Evolutionary conservation across 2,888 invertebrate species (phyloP).

Genomic region (Abrostola triplasia): DNA sequence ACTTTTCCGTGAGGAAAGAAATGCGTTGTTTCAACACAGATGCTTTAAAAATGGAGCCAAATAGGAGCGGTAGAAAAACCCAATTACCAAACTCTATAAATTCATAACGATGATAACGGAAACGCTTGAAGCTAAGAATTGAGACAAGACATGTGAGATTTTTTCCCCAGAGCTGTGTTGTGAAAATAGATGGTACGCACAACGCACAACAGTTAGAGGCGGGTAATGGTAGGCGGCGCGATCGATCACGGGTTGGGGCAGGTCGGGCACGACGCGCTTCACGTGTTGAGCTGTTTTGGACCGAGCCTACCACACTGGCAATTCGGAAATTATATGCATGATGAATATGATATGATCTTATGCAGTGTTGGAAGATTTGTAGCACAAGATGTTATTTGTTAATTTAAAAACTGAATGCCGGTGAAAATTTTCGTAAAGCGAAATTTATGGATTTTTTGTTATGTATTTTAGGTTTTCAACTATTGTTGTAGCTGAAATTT

Average conservation of each 20-base stretch:
- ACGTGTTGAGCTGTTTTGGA: slow-evolving; percentile 50
- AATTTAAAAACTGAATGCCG: slow-evolving; percentile 6
- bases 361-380: neutral
- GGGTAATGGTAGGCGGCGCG: slow-evolving; percentile 72
- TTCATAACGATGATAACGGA: slow-evolving; percentile 6
- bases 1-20: slow-evolving; percentile 9
- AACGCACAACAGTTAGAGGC: slow-evolving; percentile 68
- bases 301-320: slow-evolving; percentile 17
- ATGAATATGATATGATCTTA: slow-evolving; percentile 1
- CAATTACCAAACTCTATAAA: no score
- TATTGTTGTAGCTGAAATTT: no score
- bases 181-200: slow-evolving; percentile 67
- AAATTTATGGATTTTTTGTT: neutral
- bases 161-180: slow-evolving; percentile 19
- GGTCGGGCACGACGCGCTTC: slow-evolving; percentile 73
- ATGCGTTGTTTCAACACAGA: neutral
- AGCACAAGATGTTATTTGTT: no score
- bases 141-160: slow-evolving; percentile 7
- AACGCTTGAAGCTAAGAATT: slow-evolving; percentile 5
- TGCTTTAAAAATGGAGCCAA: neutral
- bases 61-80: neutral
- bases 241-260: slow-evolving; percentile 84
- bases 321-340: slow-evolving; percentile 15
- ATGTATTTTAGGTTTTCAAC: no score
- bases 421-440: slow-evolving; percentile 4